Evolutionary conservation across 2,113 vertebrate species (phyloP).

Genomic region (Heteronetta atricapilla): DNA sequence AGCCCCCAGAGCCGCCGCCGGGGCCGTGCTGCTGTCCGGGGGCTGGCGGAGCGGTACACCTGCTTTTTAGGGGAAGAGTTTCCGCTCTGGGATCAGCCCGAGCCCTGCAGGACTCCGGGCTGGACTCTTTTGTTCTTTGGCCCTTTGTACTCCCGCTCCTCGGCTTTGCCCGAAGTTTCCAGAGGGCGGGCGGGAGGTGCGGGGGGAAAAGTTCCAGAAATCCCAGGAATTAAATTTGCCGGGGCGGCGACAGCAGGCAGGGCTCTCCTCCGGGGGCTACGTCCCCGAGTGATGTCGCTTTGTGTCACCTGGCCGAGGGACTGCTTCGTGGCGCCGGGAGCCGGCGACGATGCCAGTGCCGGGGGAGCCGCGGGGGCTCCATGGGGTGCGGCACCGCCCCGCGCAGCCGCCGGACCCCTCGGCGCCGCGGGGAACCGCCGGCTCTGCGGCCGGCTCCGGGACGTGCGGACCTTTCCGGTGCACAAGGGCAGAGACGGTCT

Average conservation of each 20-base stretch:
- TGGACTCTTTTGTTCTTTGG: constrained; percentile 47
- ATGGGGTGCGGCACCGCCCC: neutral
- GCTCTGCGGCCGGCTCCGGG: neutral
- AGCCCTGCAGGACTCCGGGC: neutral
- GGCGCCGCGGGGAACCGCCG: neutral
- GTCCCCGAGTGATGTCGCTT: neutral
- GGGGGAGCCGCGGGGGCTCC: neutral
- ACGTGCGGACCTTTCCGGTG: neutral
- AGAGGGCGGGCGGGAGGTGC: neutral
- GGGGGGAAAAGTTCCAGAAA: neutral
- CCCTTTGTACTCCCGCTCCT: constrained; percentile 35
- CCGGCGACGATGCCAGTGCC: neutral
- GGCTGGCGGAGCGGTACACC: neutral
- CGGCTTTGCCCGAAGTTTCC: neutral
- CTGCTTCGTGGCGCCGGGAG: neutral
- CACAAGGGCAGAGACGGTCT: neutral
- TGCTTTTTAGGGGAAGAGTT: neutral
- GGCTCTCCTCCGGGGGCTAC: neutral
- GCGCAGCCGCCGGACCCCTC: neutral
- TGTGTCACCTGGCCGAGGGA: neutral
- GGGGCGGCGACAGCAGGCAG: neutral
- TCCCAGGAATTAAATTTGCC: neutral
- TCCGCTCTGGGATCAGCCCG: neutral
- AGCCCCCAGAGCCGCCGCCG: neutral
- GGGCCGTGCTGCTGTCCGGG: neutral